Conservation (phyloP, 2,888 invertebrate species). For the Synanthedon vespiformis region DNA sequence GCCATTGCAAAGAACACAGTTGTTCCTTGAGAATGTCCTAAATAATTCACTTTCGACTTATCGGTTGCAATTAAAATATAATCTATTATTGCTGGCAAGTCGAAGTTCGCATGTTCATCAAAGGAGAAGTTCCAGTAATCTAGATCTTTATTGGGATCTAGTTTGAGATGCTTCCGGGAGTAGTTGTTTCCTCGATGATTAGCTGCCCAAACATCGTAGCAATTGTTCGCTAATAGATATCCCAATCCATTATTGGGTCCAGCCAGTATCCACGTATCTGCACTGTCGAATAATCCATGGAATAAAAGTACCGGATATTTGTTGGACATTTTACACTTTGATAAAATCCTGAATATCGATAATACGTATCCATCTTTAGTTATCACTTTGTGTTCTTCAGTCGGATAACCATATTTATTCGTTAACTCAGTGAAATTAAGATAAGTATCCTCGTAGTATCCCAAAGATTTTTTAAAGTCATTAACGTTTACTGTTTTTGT, state of each 20-base stretch:
- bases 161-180: conserved; percentile 49
- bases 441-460: conserved; percentile 45
- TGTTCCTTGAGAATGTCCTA: conserved; percentile 80
- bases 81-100: conserved; percentile 69
- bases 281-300: conserved; percentile 3
- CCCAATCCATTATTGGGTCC: neutral
- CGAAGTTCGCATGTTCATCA: conserved; percentile 78
- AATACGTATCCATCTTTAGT: conserved; percentile 48
- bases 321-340: conserved; percentile 22
- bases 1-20: conserved; percentile 71
- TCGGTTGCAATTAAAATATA: neutral
- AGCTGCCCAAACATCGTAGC: conserved; percentile 7
- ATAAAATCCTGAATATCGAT: conserved; percentile 31
- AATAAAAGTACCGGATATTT: conserved; percentile 1
- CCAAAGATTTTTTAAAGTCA: conserved; percentile 32
- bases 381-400: conserved; percentile 30
- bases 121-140: conserved; percentile 74
- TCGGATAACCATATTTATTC: conserved; percentile 30
- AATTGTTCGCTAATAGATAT: conserved; percentile 2
- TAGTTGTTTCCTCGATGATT: conserved; percentile 23
- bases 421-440: conserved; percentile 43
- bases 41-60: conserved; percentile 67
- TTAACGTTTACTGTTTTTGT: conserved; percentile 32
- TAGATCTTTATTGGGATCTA: conserved; percentile 20
- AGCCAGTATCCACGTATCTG: conserved; percentile 1